phyloP scores from a whole-genome alignment of 2,113 vertebrate genomes.

The Spheniscus mendiculus region DNA sequence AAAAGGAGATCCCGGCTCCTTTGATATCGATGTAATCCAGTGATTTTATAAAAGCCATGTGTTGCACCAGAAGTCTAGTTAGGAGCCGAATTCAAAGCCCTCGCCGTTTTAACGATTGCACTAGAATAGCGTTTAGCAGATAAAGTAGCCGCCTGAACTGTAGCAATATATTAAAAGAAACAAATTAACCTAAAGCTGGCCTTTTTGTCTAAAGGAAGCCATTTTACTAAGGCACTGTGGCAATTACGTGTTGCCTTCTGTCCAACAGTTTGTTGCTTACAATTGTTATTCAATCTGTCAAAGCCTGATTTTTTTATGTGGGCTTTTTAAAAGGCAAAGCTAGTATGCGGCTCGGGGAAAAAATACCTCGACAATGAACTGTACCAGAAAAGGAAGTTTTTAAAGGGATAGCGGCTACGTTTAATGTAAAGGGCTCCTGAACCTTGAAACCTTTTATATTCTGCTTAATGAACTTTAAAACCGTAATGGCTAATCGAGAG shows the following conservation, averaged over 20 bases:
- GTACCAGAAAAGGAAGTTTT: slow-evolving; percentile 16
- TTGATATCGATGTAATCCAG: slow-evolving; percentile 79
- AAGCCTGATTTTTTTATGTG: slow-evolving; percentile 61
- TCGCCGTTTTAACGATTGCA: slow-evolving; percentile 74
- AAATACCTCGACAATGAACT: slow-evolving; percentile 20
- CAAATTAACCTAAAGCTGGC: slow-evolving; percentile 81
- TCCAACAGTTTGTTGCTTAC: slow-evolving; percentile 73
- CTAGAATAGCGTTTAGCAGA: slow-evolving; percentile 71
- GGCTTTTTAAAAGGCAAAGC: slow-evolving; percentile 40
- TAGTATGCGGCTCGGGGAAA: not conserved
- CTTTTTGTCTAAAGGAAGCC: slow-evolving; percentile 80
- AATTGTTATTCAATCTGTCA: slow-evolving; percentile 78
- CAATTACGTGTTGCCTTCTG: slow-evolving; percentile 74
- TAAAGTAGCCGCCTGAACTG: slow-evolving; percentile 75
- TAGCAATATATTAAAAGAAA: slow-evolving; percentile 81
- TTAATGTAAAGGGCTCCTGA: slow-evolving; percentile 43
- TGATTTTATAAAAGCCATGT: slow-evolving; percentile 86
- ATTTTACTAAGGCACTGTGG: slow-evolving; percentile 72
- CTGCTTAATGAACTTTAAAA: slow-evolving; percentile 63
- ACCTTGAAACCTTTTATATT: slow-evolving; percentile 62
- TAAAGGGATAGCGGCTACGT: slow-evolving; percentile 10
- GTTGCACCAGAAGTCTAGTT: slow-evolving; percentile 76
- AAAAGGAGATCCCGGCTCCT: slow-evolving; percentile 68
- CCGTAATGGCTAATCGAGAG: slow-evolving; percentile 40
- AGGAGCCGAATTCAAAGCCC: slow-evolving; percentile 78